A percentile compares a stretch with the other conserved stretches of the same genome.
Evolutionary conservation across 2,113 vertebrate genomes (phyloP).

Genomic region (Bos indicus): DNA sequence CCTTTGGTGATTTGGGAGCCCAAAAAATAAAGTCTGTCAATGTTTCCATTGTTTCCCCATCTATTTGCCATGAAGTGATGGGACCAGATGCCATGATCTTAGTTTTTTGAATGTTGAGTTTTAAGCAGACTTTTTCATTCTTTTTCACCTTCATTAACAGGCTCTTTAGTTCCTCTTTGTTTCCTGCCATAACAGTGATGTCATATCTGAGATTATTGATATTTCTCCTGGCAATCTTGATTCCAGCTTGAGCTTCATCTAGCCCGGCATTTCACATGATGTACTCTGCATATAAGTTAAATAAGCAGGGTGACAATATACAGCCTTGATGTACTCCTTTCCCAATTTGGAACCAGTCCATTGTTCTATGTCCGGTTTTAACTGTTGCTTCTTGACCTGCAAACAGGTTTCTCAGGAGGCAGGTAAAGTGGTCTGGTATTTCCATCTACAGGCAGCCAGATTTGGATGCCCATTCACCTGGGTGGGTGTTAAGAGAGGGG

Average conservation of each 20-base stretch:
- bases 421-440: background rate
- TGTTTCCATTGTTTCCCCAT: background rate
- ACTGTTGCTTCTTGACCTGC: background rate
- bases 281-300: background rate
- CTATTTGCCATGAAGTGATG: background rate
- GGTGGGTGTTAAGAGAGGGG: background rate
- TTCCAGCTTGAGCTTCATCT: background rate
- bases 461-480: background rate
- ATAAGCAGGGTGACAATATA: background rate
- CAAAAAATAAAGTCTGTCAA: background rate
- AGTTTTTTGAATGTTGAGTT: background rate
- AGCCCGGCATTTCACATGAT: background rate
- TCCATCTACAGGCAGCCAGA: background rate
- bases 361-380: background rate
- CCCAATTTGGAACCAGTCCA: background rate
- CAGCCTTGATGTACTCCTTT: background rate
- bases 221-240: background rate
- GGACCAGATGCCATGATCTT: background rate
- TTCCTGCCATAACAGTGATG: background rate
- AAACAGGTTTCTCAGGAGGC: background rate
- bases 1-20: background rate
- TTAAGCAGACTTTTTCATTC: background rate
- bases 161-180: background rate
- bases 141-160: background rate
- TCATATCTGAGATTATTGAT: background rate